A percentile compares a stretch with the other conserved stretches of the same genome.
Evolutionary conservation across 2,888 invertebrate species (phyloP).

Genomic region (Antitype chi): DNA sequence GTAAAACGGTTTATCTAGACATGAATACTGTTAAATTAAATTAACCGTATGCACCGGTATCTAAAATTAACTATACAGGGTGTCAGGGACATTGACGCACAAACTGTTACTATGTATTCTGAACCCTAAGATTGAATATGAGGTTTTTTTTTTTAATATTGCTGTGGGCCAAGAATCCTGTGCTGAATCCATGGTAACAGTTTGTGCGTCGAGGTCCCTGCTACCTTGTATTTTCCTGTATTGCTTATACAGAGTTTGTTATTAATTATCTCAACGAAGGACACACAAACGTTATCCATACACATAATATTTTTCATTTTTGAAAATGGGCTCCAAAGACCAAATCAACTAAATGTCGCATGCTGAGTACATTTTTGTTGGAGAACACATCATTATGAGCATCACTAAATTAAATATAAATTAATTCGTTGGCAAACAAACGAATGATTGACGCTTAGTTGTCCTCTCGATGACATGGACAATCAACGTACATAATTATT

Average conservation of each 20-base stretch:
- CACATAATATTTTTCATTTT: no score
- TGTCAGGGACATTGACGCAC: no score
- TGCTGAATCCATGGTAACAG: no score
- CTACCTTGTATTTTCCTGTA: background rate
- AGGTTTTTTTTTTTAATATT: no score
- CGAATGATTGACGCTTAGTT: background rate
- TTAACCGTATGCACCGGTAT: constrained; percentile 31
- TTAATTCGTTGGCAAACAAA: background rate
- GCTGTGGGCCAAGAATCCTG: no score
- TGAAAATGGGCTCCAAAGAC: background rate
- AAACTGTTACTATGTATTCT: no score
- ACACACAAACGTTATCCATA: background rate
- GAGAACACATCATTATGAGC: no score
- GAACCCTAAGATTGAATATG: no score
- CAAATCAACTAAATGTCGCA: background rate
- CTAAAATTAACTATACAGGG: no score
- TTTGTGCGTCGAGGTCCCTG: no score
- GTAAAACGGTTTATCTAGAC: constrained; percentile 56
- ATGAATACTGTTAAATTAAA: constrained; percentile 34
- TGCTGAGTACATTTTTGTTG: background rate
- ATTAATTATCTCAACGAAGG: background rate
- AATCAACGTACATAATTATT: background rate
- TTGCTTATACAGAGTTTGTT: background rate
- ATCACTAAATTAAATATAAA: background rate
- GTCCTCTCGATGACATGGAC: no score